phyloP scores from a whole-genome alignment of 2,113 vertebrate species.

The Nibea coibor region DNA sequence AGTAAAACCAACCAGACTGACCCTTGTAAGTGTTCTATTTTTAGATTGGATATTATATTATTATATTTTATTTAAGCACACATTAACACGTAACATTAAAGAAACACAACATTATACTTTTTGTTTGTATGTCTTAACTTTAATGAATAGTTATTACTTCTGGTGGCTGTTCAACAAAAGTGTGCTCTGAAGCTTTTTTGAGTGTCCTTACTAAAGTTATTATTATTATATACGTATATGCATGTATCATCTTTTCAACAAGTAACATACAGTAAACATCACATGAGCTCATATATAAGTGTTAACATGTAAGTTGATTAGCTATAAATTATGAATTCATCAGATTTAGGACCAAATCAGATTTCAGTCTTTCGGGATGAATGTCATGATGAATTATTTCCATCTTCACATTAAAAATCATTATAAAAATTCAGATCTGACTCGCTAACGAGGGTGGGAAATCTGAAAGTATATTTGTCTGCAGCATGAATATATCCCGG shows the following conservation, averaged over 20 bases:
- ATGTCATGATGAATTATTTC: not conserved
- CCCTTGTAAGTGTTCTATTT: not conserved
- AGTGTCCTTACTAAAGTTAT: too few relatives aligned
- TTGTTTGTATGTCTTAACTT: too few relatives aligned
- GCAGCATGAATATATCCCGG: not conserved
- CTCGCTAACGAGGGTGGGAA: not conserved
- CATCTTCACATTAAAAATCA: not conserved
- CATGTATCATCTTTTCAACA: too few relatives aligned
- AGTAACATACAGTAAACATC: not conserved
- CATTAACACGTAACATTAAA: too few relatives aligned
- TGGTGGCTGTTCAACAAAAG: too few relatives aligned
- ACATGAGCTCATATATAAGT: not conserved
- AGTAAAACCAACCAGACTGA: not conserved
- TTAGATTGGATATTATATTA: not conserved
- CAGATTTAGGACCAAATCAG: not conserved
- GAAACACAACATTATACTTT: not conserved
- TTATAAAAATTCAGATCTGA: too few relatives aligned
- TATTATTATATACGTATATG: too few relatives aligned
- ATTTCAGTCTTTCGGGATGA: not conserved
- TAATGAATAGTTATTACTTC: too few relatives aligned
- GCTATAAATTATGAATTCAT: not conserved
- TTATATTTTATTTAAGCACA: not conserved
- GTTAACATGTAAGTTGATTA: not conserved
- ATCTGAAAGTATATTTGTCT: not conserved
- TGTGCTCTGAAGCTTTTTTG: too few relatives aligned